Percentiles rank a stretch among this genome's conserved stretches.
Evolutionary conservation across 2,113 vertebrate species (phyloP).

Genomic region (Haemorhous mexicanus): DNA sequence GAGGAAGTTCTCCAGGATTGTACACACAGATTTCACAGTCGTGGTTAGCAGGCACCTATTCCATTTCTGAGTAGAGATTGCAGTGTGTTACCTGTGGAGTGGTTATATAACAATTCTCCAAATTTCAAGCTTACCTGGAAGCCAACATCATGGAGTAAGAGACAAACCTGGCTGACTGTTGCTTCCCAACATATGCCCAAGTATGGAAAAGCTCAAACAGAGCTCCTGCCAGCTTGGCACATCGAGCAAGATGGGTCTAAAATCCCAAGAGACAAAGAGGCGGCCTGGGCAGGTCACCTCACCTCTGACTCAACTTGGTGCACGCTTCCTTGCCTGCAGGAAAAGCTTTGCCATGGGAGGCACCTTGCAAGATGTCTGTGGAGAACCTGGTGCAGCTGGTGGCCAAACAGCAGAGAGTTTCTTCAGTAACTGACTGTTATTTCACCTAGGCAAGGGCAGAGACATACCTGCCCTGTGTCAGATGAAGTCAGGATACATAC

Average conservation of each 20-base stretch:
- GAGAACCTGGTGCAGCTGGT: background rate
- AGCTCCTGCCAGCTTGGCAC: background rate
- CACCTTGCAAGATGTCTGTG: background rate
- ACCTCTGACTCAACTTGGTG: background rate
- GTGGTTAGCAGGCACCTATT: background rate
- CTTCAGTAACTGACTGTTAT: background rate
- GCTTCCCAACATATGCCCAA: background rate
- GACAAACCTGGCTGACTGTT: background rate
- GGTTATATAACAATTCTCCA: background rate
- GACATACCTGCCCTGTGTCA: background rate
- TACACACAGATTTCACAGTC: background rate
- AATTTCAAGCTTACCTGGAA: conserved; percentile 2
- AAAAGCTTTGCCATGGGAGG: background rate
- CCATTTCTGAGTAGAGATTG: background rate
- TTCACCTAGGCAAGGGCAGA: background rate
- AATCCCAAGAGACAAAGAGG: background rate
- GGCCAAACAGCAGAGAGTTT: background rate
- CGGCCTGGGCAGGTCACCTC: background rate
- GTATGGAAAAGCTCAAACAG: background rate
- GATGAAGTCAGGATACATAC: background rate
- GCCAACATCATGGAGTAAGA: background rate
- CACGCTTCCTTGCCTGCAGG: background rate
- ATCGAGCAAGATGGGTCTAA: background rate
- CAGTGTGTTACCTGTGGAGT: background rate
- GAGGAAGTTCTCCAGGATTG: background rate